Evolutionary conservation across 2,888 invertebrate genomes (phyloP).

Genomic region (Dicycla oo): DNA sequence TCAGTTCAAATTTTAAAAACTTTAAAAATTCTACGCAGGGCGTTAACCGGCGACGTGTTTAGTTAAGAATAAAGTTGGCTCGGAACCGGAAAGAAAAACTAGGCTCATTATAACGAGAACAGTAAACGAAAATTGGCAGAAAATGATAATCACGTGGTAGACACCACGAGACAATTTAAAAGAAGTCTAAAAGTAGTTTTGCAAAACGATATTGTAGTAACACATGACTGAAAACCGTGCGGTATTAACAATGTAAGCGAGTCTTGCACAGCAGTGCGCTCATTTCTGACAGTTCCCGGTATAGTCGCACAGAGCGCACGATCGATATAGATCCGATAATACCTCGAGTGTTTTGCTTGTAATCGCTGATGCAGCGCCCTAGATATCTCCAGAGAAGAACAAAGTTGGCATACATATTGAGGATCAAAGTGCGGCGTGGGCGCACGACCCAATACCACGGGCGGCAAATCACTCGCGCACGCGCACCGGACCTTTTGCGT

Average conservation of each 20-base stretch:
- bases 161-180: slow-evolving; percentile 53
- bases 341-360: slow-evolving; percentile 75
- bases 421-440: slow-evolving; percentile 90
- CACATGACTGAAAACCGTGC: slow-evolving; percentile 35
- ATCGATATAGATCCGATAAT: slow-evolving; percentile 73
- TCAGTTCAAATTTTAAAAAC: slow-evolving; percentile 62
- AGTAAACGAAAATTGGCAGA: slow-evolving; percentile 69
- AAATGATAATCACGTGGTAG: slow-evolving; percentile 62
- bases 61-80: slow-evolving; percentile 68
- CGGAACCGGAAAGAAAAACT: slow-evolving; percentile 63
- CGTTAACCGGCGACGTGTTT: slow-evolving; percentile 68
- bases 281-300: slow-evolving; percentile 57
- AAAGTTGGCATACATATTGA: slow-evolving; percentile 89
- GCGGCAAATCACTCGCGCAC: slow-evolving; percentile 79
- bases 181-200: slow-evolving; percentile 47
- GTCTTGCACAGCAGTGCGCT: slow-evolving; percentile 32
- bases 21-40: slow-evolving; percentile 58
- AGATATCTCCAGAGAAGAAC: slow-evolving; percentile 87
- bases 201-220: slow-evolving; percentile 40
- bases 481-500: slow-evolving; percentile 84
- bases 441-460: slow-evolving; percentile 88
- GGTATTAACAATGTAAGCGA: slow-evolving; percentile 23
- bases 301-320: slow-evolving; percentile 56
- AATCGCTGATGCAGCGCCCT: slow-evolving; percentile 82
- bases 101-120: slow-evolving; percentile 53